Conservation (phyloP, 2,113 vertebrate genomes). For the Cheilinus undulatus region DNA sequence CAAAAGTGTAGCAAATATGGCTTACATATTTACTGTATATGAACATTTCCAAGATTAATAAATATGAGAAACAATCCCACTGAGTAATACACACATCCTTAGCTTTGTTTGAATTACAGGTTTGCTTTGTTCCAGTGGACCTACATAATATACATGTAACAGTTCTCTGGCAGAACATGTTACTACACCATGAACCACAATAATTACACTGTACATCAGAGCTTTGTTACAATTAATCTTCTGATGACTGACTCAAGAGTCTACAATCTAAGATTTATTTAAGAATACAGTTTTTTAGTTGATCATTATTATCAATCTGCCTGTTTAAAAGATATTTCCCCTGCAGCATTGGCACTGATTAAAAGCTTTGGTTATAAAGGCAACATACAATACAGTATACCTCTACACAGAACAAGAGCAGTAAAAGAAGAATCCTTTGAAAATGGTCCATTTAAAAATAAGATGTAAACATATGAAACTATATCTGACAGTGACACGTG, state of each 20-base stretch:
- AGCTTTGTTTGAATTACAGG: slow-evolving; percentile 6
- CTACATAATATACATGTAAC: slow-evolving; percentile 57
- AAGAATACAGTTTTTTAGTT: not conserved
- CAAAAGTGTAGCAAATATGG: slow-evolving; percentile 3
- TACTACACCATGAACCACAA: slow-evolving; percentile 26
- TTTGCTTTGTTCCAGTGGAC: slow-evolving; percentile 13
- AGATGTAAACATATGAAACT: slow-evolving; percentile 14
- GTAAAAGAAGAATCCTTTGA: slow-evolving; percentile 11
- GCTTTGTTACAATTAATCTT: slow-evolving; percentile 26
- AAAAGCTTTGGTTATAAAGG: slow-evolving; percentile 17
- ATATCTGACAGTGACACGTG: slow-evolving; percentile 3
- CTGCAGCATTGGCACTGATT: slow-evolving; percentile 3
- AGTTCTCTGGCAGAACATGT: slow-evolving; percentile 20
- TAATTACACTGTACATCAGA: slow-evolving; percentile 21
- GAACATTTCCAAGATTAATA: slow-evolving; percentile 41
- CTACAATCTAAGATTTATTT: not conserved
- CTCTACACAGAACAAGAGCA: slow-evolving; percentile 34
- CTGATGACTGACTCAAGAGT: not conserved
- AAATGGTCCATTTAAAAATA: slow-evolving; percentile 19
- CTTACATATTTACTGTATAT: not conserved
- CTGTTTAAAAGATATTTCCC: slow-evolving; percentile 1
- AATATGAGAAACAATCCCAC: slow-evolving; percentile 38
- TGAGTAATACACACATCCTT: not conserved
- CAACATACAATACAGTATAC: slow-evolving; percentile 22
- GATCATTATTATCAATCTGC: not conserved